Base-by-base conservation (phyloP, 2,797 vertebrate genomes). In the Cyprinella venusta region DNA sequence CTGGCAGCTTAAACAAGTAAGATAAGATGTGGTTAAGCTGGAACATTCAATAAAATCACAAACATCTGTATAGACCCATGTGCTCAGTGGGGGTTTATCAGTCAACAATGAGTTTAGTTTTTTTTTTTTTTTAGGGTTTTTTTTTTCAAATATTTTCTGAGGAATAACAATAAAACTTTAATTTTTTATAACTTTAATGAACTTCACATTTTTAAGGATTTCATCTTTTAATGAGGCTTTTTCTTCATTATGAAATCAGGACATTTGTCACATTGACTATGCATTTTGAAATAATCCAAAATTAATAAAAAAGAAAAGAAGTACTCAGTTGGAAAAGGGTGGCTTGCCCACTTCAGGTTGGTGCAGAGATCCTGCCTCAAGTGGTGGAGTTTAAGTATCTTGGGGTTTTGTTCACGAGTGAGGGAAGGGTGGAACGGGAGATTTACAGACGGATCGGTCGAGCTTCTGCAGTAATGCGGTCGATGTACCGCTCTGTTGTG, bases 1-100 rank as follows among this genome's bases (percentile, higher is more conserved):
- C 30, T 78, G 40, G 15, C 65, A 63, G 6, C 38, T 78, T 83
- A 45, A 50, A 78, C 24, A 70, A 52, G 26, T 48, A 19, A 70
- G 59, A 48, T 8, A 2, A 71, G 38, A 61, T 48, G 19, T 40
- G 61, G 40, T 59, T 59, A 61, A n/a, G 13, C 36, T 68, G 72
- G 7, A 76, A 18, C 10, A 40, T 64, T 24, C 33, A 70, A 67
- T 59, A 83, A n/a, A 68, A 76, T 24, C 12, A 71, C 24, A 36
- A 54, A 45, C 12, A 70, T 52, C 30, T 48, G 18, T 48, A 18
- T 12, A 26, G 45, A 68, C 10, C 3, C 16, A n/a, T 50, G 42
- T 72, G 56, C 40, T 7, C 5, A 50, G 30, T 45, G 19, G 67
- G 48, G 18, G 67, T 42, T 52, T 71, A 30, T 9, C 7, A 19